Conservation (phyloP, 2,888 invertebrate genomes). For the Ethmia dodecea region DNA sequence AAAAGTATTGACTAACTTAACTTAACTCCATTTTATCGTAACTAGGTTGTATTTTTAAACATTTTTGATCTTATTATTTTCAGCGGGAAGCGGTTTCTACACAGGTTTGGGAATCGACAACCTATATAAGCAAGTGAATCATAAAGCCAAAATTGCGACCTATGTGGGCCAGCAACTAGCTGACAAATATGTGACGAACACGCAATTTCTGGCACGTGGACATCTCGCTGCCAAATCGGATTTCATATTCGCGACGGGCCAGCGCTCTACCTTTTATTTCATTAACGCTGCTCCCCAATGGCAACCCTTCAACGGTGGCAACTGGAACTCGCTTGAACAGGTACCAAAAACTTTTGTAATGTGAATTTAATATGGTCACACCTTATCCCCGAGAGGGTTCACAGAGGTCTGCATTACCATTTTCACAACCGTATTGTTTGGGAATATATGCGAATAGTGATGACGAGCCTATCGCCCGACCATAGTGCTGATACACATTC, state of each 20-base stretch:
- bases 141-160: conserved; percentile 41
- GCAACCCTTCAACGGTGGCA: conserved; percentile 79
- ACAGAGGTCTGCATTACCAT: no score
- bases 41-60: no score
- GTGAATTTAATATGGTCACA: no score
- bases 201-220: conserved; percentile 74
- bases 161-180: conserved; percentile 48
- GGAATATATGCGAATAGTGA: no score
- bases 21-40: no score
- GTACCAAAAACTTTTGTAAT: conserved; percentile 21
- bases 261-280: conserved; percentile 79
- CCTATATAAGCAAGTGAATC: conserved; percentile 53
- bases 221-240: conserved; percentile 81
- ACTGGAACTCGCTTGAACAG: conserved; percentile 76
- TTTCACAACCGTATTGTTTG: no score
- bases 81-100: conserved; percentile 71
- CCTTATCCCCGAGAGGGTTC: no score
- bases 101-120: conserved; percentile 54
- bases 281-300: conserved; percentile 83
- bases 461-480: no score
- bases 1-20: no score
- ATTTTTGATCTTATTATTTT: no score
- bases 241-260: conserved; percentile 77
- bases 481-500: no score
- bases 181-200: conserved; percentile 60